Conservation (phyloP, 1,140 invertebrate genomes). For the Ostrea edulis region DNA sequence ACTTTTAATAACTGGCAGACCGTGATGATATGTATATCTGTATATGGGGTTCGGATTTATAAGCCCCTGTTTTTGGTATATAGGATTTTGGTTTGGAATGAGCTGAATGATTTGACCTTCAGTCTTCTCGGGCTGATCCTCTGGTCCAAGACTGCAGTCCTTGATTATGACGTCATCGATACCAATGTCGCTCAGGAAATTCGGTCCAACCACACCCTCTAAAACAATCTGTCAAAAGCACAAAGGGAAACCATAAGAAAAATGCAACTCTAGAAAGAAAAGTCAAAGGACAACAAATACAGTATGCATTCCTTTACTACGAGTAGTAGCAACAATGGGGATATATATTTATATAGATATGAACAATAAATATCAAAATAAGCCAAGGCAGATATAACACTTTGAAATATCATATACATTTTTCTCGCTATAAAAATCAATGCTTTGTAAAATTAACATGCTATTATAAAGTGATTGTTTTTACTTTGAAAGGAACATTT, state of each 20-base stretch:
- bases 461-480: neutral
- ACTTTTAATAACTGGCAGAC: neutral
- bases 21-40: neutral
- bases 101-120: constrained; percentile 27
- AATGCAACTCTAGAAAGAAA: too few relatives aligned
- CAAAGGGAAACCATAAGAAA: neutral
- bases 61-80: neutral
- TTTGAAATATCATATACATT: too few relatives aligned
- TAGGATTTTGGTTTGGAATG: neutral
- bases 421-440: too few relatives aligned
- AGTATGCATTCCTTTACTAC: too few relatives aligned
- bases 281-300: too few relatives aligned
- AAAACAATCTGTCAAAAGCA: constrained; percentile 31
- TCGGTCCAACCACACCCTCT: constrained; percentile 38
- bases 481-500: constrained; percentile 18
- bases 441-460: too few relatives aligned
- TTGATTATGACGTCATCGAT: constrained; percentile 45
- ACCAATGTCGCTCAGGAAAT: constrained; percentile 40
- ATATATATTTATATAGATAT: too few relatives aligned
- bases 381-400: too few relatives aligned
- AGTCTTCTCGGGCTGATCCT: neutral
- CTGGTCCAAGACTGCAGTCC: constrained; percentile 37
- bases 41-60: neutral
- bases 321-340: too few relatives aligned
- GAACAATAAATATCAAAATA: too few relatives aligned